These are phyloP conservation scores for Dicerorhinus sumatrensis DNA, from an alignment of 2,113 vertebrate genomes.

Conservation along the genomic window DNA sequence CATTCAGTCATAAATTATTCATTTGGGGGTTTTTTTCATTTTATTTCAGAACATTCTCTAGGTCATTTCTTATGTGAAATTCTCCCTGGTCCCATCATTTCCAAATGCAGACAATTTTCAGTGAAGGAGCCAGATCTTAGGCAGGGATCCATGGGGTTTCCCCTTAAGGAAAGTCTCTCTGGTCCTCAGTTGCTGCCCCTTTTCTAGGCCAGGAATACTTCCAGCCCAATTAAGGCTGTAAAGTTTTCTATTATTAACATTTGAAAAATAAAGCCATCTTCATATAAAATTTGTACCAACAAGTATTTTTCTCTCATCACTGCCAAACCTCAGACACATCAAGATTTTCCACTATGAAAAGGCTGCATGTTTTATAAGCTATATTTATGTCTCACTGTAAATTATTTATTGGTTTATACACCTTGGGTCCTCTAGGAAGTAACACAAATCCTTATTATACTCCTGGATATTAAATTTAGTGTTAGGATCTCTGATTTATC, in stretches of 20 bases:
- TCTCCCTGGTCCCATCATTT: constrained; percentile 55
- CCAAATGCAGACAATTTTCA: constrained; percentile 54
- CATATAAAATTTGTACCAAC: constrained; percentile 20
- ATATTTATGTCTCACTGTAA: constrained; percentile 73
- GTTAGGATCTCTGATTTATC: constrained; percentile 68
- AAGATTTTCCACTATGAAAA: constrained; percentile 57
- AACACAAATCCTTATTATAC: constrained; percentile 73
- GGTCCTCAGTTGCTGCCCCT: background rate
- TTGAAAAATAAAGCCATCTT: constrained; percentile 46
- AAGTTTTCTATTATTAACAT: background rate
- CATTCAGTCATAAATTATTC: constrained; percentile 67
- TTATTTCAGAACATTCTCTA: constrained; percentile 51
- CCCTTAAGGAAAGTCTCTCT: background rate
- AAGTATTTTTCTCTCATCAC: constrained; percentile 28
- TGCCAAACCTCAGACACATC: constrained; percentile 32
- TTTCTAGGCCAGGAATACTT: background rate
- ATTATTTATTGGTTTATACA: constrained; percentile 74
- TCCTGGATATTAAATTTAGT: constrained; percentile 69
- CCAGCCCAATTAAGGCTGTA: background rate
- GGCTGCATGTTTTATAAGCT: constrained; percentile 51
- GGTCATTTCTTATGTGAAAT: constrained; percentile 59
- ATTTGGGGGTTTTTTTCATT: constrained; percentile 41
- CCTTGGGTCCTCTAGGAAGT: constrained; percentile 47
- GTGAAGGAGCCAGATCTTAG: background rate
- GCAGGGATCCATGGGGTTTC: background rate